Evolutionary conservation across 2,797 vertebrate species (phyloP).

Genomic region (Phataginus tricuspis): DNA sequence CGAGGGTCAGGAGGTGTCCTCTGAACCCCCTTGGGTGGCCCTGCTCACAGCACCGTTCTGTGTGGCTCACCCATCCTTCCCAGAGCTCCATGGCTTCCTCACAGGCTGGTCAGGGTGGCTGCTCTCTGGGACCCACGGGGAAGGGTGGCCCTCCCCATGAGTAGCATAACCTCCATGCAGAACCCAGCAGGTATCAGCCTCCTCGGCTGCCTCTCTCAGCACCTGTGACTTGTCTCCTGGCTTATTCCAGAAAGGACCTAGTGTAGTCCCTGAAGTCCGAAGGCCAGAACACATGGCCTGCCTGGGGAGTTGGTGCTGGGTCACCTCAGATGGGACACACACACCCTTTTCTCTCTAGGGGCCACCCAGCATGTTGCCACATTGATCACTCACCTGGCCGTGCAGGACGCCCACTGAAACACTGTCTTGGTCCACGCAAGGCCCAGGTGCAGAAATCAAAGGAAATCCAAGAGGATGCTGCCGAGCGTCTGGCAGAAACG

Average conservation of each 20-base stretch:
- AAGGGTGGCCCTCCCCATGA: neutral
- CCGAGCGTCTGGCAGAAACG: neutral
- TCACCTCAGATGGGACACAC: neutral
- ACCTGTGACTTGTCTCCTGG: neutral
- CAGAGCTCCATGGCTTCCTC: neutral
- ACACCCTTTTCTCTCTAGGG: rapidly evolving
- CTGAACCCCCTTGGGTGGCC: too few species aligned
- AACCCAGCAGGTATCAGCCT: neutral
- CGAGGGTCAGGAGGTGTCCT: too few species aligned
- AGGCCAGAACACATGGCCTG: rapidly evolving
- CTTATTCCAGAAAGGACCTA: neutral
- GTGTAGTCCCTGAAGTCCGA: neutral
- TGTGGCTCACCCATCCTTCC: neutral
- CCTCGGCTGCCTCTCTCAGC: neutral
- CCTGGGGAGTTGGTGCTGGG: neutral
- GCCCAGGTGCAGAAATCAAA: neutral
- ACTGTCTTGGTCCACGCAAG: neutral
- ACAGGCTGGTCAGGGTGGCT: neutral
- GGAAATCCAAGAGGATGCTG: neutral
- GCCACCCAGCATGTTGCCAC: too few species aligned
- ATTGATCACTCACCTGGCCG: neutral
- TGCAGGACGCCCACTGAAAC: neutral
- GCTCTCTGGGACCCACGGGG: neutral
- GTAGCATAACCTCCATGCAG: neutral
- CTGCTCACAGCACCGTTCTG: too few species aligned